These are phyloP conservation scores for Sinocyclocheilus anshuiensis DNA, from an alignment of 2,113 vertebrate genomes.

Conservation along the genomic window DNA sequence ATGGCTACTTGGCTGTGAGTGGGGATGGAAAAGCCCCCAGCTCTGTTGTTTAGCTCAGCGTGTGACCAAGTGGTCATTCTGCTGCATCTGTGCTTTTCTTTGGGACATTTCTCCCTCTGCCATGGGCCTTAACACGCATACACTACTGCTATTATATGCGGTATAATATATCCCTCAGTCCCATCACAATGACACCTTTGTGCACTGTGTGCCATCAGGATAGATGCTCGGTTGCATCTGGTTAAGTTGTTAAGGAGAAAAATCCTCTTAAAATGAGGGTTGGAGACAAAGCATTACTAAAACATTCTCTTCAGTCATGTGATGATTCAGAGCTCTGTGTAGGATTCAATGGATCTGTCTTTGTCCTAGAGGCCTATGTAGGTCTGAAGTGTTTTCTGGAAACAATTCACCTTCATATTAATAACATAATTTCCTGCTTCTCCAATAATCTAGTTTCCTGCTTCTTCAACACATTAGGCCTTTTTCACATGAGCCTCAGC, in stretches of 20 bases:
- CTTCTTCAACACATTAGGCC: constrained; percentile 49
- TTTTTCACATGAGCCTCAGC: constrained; percentile 49
- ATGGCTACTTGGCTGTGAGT: constrained; percentile 70
- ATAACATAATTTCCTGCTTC: neutral
- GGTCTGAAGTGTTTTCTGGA: constrained; percentile 4
- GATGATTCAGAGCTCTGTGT: neutral
- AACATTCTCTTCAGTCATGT: constrained; percentile 38
- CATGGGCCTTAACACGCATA: constrained; percentile 71
- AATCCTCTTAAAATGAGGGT: constrained; percentile 39
- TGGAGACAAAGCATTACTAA: constrained; percentile 2
- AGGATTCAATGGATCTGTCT: neutral
- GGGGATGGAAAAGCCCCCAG: constrained; percentile 37
- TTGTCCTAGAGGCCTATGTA: neutral
- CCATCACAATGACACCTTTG: constrained; percentile 69
- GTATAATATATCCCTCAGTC: constrained; percentile 63
- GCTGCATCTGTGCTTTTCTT: constrained; percentile 73
- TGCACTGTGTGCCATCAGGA: constrained; percentile 46
- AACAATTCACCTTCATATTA: constrained; percentile 9
- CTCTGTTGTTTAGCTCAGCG: constrained; percentile 51
- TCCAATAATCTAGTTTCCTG: constrained; percentile 44
- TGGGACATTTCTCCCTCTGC: constrained; percentile 68
- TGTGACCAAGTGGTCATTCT: constrained; percentile 65
- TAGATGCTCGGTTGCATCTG: constrained; percentile 60
- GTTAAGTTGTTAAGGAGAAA: constrained; percentile 52
- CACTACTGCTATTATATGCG: constrained; percentile 70